phyloP scores from a whole-genome alignment of 1,140 invertebrate species.

The Tetranychus urticae region DNA sequence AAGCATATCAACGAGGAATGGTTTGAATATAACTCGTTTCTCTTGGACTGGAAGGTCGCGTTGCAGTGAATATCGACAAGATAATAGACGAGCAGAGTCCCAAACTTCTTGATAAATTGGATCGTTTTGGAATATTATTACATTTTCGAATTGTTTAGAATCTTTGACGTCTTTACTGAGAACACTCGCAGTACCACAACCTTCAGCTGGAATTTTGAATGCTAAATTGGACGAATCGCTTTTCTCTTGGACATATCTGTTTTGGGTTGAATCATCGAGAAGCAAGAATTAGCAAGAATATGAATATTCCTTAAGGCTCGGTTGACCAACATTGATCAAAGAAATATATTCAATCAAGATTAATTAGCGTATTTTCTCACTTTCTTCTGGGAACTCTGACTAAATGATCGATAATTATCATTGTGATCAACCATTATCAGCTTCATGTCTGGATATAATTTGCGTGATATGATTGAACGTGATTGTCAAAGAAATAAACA shows the following conservation, averaged over 20 bases:
- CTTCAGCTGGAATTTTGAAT: constrained; percentile 5
- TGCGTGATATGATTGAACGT: too few relatives aligned
- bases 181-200: constrained; percentile 5
- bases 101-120: constrained; percentile 67
- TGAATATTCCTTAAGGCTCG: too few relatives aligned
- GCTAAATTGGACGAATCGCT: background rate
- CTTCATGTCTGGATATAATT: too few relatives aligned
- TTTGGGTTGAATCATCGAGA: background rate
- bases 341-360: too few relatives aligned
- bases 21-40: constrained; percentile 70
- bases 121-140: constrained; percentile 79
- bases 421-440: too few relatives aligned
- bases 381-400: too few relatives aligned
- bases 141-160: constrained; percentile 64
- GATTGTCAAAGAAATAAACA: background rate
- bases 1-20: constrained; percentile 67
- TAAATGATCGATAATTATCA: too few relatives aligned
- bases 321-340: too few relatives aligned
- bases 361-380: too few relatives aligned
- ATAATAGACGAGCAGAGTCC: constrained; percentile 45
- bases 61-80: constrained; percentile 43
- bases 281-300: too few relatives aligned
- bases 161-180: background rate
- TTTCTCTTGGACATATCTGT: constrained; percentile 5
- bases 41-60: constrained; percentile 44